These are phyloP conservation scores for Girardinus metallicus DNA, from an alignment of 2,797 vertebrate species.

Conservation along the genomic window DNA sequence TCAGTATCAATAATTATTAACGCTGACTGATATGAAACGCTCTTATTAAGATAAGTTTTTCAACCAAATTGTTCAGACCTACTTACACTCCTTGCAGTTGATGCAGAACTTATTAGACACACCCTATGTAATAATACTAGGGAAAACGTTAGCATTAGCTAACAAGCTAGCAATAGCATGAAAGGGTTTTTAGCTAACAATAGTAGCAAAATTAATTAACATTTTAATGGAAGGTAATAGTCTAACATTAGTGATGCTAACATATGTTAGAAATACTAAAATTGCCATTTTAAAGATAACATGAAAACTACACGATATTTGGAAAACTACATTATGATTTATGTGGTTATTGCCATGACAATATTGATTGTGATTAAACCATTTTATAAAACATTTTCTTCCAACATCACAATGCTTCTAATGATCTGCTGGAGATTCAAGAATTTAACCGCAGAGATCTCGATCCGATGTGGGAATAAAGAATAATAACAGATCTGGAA, in stretches of 20 bases:
- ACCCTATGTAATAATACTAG: not conserved
- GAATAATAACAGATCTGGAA: not conserved
- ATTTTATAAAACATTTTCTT: not conserved
- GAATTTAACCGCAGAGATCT: not conserved
- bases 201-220: not conserved
- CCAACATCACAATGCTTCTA: not conserved
- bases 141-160: not conserved
- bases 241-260: not conserved
- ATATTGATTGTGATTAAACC: not conserved
- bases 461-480: not conserved
- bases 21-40: too few species aligned
- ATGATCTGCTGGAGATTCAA: not conserved
- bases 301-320: not conserved
- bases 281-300: not conserved
- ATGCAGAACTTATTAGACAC: too few species aligned
- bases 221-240: not conserved
- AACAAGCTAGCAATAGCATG: not conserved
- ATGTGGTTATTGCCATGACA: not conserved
- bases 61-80: too few species aligned
- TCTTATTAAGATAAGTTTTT: too few species aligned
- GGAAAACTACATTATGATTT: not conserved
- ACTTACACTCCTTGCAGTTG: too few species aligned
- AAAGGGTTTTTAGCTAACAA: not conserved
- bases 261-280: not conserved
- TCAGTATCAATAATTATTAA: too few species aligned